Conservation (phyloP, 1,140 invertebrate genomes). For the Lysiphlebus fabarum region DNA sequence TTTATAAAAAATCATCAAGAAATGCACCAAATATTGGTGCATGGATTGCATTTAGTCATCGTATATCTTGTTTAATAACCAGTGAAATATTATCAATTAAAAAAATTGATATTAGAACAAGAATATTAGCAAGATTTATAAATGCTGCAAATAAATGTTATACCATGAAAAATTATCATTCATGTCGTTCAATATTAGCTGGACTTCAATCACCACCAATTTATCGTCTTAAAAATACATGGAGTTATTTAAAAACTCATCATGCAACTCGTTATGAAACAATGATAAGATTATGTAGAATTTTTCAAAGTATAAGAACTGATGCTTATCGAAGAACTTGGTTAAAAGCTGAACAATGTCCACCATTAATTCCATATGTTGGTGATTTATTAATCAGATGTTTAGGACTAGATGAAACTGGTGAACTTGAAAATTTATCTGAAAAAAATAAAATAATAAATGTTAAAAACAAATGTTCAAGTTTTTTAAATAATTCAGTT, state of each 20-base stretch:
- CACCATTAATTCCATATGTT: conserved; percentile 53
- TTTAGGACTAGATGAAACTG: conserved; percentile 32
- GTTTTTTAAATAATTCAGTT: background rate
- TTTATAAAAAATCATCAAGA: conserved; percentile 49
- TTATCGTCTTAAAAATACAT: conserved; percentile 54
- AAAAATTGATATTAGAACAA: conserved; percentile 49
- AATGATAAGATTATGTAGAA: conserved; percentile 51
- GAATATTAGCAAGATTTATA: conserved; percentile 56
- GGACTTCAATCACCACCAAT: conserved; percentile 57
- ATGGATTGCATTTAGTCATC: conserved; percentile 56
- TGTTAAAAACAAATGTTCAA: background rate
- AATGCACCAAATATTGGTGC: conserved; percentile 57
- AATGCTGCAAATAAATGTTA: conserved; percentile 58
- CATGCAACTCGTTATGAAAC: conserved; percentile 57
- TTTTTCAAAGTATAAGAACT: conserved; percentile 47
- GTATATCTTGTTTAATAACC: conserved; percentile 54
- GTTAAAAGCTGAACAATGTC: conserved; percentile 35
- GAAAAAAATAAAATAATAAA: background rate
- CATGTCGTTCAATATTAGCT: conserved; percentile 55
- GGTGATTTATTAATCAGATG: conserved; percentile 47
- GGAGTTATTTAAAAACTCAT: conserved; percentile 54
- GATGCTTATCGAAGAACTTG: conserved; percentile 47
- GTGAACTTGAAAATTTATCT: background rate
- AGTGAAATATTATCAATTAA: conserved; percentile 52
- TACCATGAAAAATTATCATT: conserved; percentile 56